Evolutionary conservation across 1,140 invertebrate species (phyloP), one percentile per base, ranked within the genome.

Genomic region (Zaprionus capensis): DNA sequence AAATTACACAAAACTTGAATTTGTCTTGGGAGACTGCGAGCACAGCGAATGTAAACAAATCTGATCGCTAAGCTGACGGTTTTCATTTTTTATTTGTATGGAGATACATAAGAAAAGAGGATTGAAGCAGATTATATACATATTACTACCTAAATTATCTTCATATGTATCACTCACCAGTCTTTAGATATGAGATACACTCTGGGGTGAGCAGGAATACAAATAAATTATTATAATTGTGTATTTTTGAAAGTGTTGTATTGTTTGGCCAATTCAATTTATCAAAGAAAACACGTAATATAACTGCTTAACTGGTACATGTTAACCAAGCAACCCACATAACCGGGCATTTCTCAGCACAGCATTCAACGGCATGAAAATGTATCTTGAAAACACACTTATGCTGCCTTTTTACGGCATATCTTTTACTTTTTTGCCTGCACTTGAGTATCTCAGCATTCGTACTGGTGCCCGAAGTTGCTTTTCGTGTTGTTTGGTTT

Each of bases 381-480:
- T 79, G 81, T 66, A 66, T 63, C 67, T 69, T 63, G 80, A 88
- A 88, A 83, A 88, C 81, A 88, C 84, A 87, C 81, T 83, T 83
- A 82, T 87, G 81, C 84, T 88, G 84, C 76, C 77, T 87, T 87
- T 82, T 88, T 88, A 81, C 74, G 81, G 83, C 83, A 82, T 88
- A 83, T 88, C 81, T 88, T 88, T 83, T 76, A 88, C 84, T 88
- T 88, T 78, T 88, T 87, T 78, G 81, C 71, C 74, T 79, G 84
- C 81, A 88, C 81, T 84, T 84, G 73, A 88, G 84, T 76, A 82
- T 71, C 78, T 74, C 69, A 69, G 84, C 71, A 70, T 56, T 82
- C 70, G 81, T 83, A 78, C 62, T 53, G 24, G 41, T 46, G 53
- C 55, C 64, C 69, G 78, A 82, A 82, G 82, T 71, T 79, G 82